A percentile compares a stretch with the other conserved stretches of the same genome.
Conservation (phyloP, 1,140 invertebrate genomes). For the Papilio polytes region DNA sequence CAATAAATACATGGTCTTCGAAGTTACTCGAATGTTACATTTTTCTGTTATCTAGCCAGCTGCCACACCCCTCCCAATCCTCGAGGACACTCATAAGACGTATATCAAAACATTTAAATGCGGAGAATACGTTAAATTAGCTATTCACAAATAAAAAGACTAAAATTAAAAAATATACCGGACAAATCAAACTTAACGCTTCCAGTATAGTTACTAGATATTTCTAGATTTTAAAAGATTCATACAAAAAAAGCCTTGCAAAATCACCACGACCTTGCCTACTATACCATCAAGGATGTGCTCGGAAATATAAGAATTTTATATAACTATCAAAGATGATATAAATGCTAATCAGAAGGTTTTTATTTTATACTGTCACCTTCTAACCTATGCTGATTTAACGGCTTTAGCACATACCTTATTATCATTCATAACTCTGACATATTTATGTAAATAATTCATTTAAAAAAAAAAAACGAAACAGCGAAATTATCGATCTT, state of each 20-base stretch:
- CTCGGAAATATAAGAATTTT: constrained; percentile 30
- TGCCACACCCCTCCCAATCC: too few relatives aligned
- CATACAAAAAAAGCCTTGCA: constrained; percentile 23
- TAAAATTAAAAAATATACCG: background rate
- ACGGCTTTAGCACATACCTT: constrained; percentile 17
- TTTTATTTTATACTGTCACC: constrained; percentile 33
- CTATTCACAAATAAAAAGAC: background rate
- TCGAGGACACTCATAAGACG: background rate
- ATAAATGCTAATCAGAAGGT: constrained; percentile 35
- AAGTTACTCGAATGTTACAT: too few relatives aligned
- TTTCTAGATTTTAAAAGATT: background rate
- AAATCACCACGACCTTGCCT: constrained; percentile 28
- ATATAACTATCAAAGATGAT: constrained; percentile 23
- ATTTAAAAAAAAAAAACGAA: background rate
- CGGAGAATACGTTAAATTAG: background rate
- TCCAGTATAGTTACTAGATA: constrained; percentile 8
- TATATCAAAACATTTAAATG: constrained; percentile 18
- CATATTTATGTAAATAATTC: constrained; percentile 14
- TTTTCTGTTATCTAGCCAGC: too few relatives aligned
- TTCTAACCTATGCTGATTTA: constrained; percentile 31
- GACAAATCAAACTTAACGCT: constrained; percentile 1
- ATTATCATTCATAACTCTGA: constrained; percentile 18
- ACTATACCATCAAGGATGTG: constrained; percentile 31
- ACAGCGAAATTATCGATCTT: background rate
- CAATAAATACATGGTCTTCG: too few relatives aligned